These are phyloP conservation scores for Reinhardtius hippoglossoides DNA, from an alignment of 2,113 vertebrate species.

Conservation along the genomic window DNA sequence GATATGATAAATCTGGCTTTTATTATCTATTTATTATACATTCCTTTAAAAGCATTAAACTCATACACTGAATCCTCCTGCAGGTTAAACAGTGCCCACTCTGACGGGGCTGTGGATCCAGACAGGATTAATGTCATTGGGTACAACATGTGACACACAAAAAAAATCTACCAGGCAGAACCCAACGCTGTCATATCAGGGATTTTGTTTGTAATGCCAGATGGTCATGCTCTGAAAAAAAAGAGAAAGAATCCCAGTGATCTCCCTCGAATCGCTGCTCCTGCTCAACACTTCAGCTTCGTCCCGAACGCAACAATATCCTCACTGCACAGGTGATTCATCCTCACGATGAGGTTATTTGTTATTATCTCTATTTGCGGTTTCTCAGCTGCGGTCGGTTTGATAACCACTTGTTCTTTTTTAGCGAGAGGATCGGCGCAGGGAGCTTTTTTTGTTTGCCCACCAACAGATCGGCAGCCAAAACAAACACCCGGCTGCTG, in stretches of 20 bases:
- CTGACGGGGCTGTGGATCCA: not conserved
- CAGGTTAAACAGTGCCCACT: not conserved
- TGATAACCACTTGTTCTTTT: not conserved
- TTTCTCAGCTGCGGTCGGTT: not conserved
- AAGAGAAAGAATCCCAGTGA: not conserved
- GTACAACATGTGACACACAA: constrained; percentile 42
- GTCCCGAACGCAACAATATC: too few species aligned
- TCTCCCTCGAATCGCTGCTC: not conserved
- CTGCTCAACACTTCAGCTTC: too few species aligned
- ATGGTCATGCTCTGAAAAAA: constrained; percentile 8
- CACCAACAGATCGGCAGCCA: not conserved
- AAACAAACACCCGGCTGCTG: not conserved
- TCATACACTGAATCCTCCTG: too few species aligned
- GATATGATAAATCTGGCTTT: not conserved
- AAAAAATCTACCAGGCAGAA: constrained; percentile 1
- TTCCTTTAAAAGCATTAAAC: too few species aligned
- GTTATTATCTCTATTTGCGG: not conserved
- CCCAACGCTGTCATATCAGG: constrained; percentile 16
- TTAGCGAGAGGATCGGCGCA: not conserved
- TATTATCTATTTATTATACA: too few species aligned
- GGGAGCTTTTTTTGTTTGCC: not conserved
- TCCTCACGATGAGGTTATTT: not conserved
- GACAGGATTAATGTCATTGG: constrained; percentile 33
- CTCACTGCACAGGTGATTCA: too few species aligned
- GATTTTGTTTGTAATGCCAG: constrained; percentile 38